Conservation (phyloP, 2,888 invertebrate genomes). For the Trichopoda pennipes region DNA sequence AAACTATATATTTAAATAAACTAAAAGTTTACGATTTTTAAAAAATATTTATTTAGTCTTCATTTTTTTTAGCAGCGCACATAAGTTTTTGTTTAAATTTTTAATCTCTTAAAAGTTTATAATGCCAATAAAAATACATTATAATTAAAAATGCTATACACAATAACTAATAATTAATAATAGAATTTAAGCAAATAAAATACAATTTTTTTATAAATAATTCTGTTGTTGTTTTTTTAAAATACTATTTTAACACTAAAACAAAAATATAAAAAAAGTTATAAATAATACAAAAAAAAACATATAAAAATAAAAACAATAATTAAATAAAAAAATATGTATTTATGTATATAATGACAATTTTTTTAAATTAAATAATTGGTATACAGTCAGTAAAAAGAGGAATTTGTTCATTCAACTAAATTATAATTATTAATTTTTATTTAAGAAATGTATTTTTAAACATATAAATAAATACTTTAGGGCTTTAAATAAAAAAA, state of each 20-base stretch:
- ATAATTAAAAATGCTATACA: slow-evolving; percentile 54
- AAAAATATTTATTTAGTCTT: slow-evolving; percentile 60
- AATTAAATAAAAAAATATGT: slow-evolving; percentile 14
- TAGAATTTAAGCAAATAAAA: slow-evolving; percentile 23
- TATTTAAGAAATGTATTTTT: not conserved
- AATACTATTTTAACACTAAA: slow-evolving; percentile 54
- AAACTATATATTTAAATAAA: no score
- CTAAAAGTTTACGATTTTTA: not conserved
- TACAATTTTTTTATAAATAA: slow-evolving; percentile 46
- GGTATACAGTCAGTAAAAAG: slow-evolving; percentile 60
- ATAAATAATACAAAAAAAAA: slow-evolving; percentile 12
- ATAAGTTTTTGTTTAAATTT: slow-evolving; percentile 17
- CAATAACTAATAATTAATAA: slow-evolving; percentile 35
- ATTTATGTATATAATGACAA: slow-evolving; percentile 16
- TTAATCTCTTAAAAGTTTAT: slow-evolving; percentile 41
- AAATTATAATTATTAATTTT: slow-evolving; percentile 20
- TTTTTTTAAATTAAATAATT: slow-evolving; percentile 57
- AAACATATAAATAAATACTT: slow-evolving; percentile 49
- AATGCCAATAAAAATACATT: slow-evolving; percentile 51
- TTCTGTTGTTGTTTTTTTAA: slow-evolving; percentile 3
- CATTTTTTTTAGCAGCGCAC: slow-evolving; percentile 55
- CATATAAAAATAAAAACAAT: slow-evolving; percentile 55
- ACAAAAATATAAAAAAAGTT: slow-evolving; percentile 41
- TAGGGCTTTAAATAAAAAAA: slow-evolving; percentile 46
- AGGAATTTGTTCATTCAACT: slow-evolving; percentile 58